phyloP scores from a whole-genome alignment of 2,113 vertebrate species.

The Eublepharis macularius region DNA sequence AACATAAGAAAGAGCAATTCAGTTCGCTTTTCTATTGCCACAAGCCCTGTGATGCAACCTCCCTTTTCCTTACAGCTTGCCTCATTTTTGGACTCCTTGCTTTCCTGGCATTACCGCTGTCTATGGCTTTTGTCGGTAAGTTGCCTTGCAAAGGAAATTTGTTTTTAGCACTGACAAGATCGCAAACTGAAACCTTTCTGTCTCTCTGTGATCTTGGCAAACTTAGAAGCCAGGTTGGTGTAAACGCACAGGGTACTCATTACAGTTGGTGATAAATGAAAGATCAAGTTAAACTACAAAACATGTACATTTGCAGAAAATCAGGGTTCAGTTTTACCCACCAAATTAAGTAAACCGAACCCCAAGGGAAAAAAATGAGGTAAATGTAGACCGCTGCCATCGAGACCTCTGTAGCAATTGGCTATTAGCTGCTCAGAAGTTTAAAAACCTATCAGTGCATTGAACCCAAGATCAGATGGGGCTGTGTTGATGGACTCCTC shows the following conservation, averaged over 20 bases:
- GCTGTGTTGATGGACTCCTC: too few relatives aligned
- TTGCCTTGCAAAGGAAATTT: not conserved
- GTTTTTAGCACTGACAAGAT: not conserved
- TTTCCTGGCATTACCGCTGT: slow-evolving; percentile 68
- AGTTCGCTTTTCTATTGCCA: not conserved
- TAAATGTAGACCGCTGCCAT: not conserved
- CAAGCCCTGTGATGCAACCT: not conserved
- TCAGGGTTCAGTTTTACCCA: not conserved
- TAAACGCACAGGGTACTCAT: not conserved
- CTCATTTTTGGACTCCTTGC: slow-evolving; percentile 63
- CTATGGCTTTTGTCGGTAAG: slow-evolving; percentile 76
- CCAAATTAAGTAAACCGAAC: not conserved
- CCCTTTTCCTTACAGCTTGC: slow-evolving; percentile 60
- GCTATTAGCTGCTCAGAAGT: not conserved
- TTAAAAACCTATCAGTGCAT: too few relatives aligned
- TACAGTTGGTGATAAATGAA: not conserved
- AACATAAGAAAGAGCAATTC: not conserved
- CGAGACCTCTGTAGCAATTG: not conserved
- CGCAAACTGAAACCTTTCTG: too few relatives aligned
- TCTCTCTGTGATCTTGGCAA: too few relatives aligned
- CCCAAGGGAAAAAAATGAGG: not conserved
- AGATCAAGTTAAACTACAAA: not conserved
- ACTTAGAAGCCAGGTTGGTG: not conserved
- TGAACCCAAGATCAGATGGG: too few relatives aligned
- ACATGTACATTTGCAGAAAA: not conserved